phyloP scores from a whole-genome alignment of 1,140 invertebrate genomes.

The Drosophila takahashii region DNA sequence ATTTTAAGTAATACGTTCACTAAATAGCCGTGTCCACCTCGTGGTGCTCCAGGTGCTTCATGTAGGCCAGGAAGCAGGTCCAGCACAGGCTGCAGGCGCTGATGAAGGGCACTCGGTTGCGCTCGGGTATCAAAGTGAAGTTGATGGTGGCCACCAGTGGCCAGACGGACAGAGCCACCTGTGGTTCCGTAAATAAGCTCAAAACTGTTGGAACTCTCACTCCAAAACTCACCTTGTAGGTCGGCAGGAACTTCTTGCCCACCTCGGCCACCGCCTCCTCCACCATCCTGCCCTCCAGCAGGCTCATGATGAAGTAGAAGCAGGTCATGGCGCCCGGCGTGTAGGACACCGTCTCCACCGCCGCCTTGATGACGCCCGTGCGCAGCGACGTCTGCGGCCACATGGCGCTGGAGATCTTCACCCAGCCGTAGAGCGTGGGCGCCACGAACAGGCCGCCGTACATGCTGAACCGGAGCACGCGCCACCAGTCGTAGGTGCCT shows the following conservation, averaged over 20 bases:
- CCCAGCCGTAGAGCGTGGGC: slow-evolving; percentile 90
- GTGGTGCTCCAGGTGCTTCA: slow-evolving; percentile 90
- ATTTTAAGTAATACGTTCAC: neutral
- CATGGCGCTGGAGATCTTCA: slow-evolving; percentile 86
- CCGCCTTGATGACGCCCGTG: slow-evolving; percentile 89
- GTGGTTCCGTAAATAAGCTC: too few relatives aligned
- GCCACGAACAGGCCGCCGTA: slow-evolving; percentile 91
- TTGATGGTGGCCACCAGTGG: slow-evolving; percentile 93
- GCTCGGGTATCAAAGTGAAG: slow-evolving; percentile 91
- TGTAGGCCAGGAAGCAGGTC: slow-evolving; percentile 94
- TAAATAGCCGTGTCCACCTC: slow-evolving; percentile 65
- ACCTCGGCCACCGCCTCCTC: slow-evolving; percentile 90
- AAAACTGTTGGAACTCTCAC: too few relatives aligned
- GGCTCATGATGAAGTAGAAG: slow-evolving; percentile 93
- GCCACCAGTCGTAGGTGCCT: slow-evolving; percentile 86
- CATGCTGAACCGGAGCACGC: slow-evolving; percentile 88
- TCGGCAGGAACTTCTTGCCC: slow-evolving; percentile 91
- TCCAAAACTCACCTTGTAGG: slow-evolving; percentile 85
- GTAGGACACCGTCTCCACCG: slow-evolving; percentile 93
- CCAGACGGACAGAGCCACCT: slow-evolving; percentile 93
- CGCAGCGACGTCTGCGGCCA: slow-evolving; percentile 88
- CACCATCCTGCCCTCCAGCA: slow-evolving; percentile 90
- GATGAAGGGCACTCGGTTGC: slow-evolving; percentile 93
- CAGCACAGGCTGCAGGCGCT: slow-evolving; percentile 93
- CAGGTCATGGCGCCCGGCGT: slow-evolving; percentile 92